Conservation (phyloP, 2,797 vertebrate species). For the Spea hammondii region DNA sequence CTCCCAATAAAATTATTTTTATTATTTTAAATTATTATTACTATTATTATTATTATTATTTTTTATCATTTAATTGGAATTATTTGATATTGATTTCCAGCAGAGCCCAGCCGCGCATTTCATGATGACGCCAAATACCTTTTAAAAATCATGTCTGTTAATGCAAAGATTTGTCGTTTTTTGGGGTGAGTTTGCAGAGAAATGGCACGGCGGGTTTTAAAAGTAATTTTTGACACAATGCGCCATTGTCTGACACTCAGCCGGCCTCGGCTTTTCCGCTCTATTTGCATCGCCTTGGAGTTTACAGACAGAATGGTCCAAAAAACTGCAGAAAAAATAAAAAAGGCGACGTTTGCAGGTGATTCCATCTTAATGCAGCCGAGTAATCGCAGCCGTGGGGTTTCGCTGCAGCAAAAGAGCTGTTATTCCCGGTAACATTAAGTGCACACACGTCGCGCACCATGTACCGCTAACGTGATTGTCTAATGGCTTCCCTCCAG, state of each 20-base stretch:
- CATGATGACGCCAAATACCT: too few relatives aligned
- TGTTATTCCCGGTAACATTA: slow-evolving; percentile 69
- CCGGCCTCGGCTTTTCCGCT: slow-evolving; percentile 22
- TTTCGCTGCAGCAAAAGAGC: slow-evolving; percentile 65
- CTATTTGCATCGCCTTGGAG: neutral
- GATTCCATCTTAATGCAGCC: slow-evolving; percentile 69
- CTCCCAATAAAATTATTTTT: too few relatives aligned
- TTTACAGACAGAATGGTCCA: neutral
- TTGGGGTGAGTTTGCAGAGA: slow-evolving; percentile 12
- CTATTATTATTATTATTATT: too few relatives aligned
- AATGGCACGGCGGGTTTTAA: slow-evolving; percentile 1
- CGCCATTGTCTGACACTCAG: neutral
- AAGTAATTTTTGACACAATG: neutral
- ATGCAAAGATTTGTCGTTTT: too few relatives aligned
- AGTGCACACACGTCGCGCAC: slow-evolving; percentile 60
- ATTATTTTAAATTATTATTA: too few relatives aligned
- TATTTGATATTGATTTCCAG: too few relatives aligned
- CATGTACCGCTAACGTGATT: slow-evolving; percentile 60
- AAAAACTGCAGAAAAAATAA: neutral
- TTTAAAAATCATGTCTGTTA: too few relatives aligned
- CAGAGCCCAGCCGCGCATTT: too few relatives aligned
- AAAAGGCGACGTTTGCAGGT: slow-evolving; percentile 66
- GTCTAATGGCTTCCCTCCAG: slow-evolving; percentile 1
- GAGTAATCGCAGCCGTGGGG: slow-evolving; percentile 72
- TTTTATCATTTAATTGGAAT: too few relatives aligned